Conservation (phyloP, 2,113 vertebrate species). For the Phocoena phocoena region DNA sequence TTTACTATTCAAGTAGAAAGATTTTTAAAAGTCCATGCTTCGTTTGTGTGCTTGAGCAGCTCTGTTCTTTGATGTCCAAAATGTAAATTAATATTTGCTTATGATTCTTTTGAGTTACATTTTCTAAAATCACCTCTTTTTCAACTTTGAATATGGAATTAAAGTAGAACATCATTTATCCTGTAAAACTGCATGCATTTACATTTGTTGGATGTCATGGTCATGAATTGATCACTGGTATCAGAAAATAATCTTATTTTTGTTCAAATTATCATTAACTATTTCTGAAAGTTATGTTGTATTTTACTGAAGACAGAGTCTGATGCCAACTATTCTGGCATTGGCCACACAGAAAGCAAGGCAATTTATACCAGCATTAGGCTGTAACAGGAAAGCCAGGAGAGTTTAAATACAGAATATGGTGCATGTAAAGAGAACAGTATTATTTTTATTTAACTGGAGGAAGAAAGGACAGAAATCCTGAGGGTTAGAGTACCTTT, state of each 20-base stretch:
- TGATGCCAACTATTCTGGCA: conserved; percentile 5
- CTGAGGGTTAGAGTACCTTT: background rate
- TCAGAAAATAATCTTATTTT: conserved; percentile 65
- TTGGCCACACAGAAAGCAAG: conserved; percentile 69
- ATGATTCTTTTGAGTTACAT: background rate
- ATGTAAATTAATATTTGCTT: conserved; percentile 45
- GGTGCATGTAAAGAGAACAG: conserved; percentile 54
- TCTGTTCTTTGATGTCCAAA: conserved; percentile 54
- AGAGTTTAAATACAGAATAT: conserved; percentile 67
- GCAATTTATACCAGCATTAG: conserved; percentile 70
- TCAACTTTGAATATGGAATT: background rate
- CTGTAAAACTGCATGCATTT: background rate
- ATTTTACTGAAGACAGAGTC: conserved; percentile 52
- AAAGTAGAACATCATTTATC: background rate
- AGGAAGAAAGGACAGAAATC: background rate
- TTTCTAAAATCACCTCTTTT: background rate
- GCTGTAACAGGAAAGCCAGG: conserved; percentile 39
- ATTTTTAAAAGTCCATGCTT: background rate
- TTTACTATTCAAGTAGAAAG: conserved; percentile 37
- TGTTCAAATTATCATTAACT: conserved; percentile 64
- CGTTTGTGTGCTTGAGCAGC: background rate
- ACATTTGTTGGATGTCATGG: conserved; percentile 6
- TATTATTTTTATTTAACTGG: conserved; percentile 62
- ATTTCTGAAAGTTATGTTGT: conserved; percentile 61
- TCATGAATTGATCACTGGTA: background rate